Conservation (phyloP, 2,113 vertebrate genomes). For the Ammospiza nelsoni region DNA sequence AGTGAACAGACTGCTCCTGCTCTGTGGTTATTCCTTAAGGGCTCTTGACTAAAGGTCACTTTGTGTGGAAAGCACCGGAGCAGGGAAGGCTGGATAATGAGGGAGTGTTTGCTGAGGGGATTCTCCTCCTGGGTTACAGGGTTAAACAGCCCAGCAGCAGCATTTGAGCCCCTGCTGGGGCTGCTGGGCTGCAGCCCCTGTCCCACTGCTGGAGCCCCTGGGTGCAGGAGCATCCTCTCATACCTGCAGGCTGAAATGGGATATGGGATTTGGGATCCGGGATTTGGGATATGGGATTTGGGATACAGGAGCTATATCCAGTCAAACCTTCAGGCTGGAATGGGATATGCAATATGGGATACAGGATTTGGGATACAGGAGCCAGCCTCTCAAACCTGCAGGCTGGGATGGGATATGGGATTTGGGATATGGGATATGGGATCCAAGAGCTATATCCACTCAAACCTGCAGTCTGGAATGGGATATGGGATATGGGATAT, state of each 20-base stretch:
- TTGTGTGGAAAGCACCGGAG: constrained; percentile 15
- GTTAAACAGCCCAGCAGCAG: not conserved
- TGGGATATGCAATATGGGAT: too few species aligned
- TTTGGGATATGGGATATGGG: too few species aligned
- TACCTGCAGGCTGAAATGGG: not conserved
- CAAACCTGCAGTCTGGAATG: too few species aligned
- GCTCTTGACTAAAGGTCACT: constrained; percentile 54
- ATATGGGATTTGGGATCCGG: too few species aligned
- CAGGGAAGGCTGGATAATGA: not conserved
- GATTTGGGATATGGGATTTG: too few species aligned
- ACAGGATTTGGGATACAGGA: too few species aligned
- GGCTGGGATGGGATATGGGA: too few species aligned
- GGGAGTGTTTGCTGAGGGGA: not conserved
- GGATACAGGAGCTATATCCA: too few species aligned
- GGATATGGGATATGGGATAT: too few species aligned
- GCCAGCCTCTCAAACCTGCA: too few species aligned
- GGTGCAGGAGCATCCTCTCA: accelerated
- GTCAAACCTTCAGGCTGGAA: too few species aligned
- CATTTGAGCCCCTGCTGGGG: not conserved
- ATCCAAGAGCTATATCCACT: too few species aligned
- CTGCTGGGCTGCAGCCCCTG: not conserved
- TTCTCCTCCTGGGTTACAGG: not conserved
- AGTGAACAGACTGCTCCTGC: constrained; percentile 44
- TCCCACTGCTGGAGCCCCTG: not conserved
- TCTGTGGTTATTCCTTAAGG: constrained; percentile 32